Evolutionary conservation across 2,113 vertebrate species (phyloP), one percentile per base, ranked within the genome.

Genomic region (Syngnathus scovelli): DNA sequence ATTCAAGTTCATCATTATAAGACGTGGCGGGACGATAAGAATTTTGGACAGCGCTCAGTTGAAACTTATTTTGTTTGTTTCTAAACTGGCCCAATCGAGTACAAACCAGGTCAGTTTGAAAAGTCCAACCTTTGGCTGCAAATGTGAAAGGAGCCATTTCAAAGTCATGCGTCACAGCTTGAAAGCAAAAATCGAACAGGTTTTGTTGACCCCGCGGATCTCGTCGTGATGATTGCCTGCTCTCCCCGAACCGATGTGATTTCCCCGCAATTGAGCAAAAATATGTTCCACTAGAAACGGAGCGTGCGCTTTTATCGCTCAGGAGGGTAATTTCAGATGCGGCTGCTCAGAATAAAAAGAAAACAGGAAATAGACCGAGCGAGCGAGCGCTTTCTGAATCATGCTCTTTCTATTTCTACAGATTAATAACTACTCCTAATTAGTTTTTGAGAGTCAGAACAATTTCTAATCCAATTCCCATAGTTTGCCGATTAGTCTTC

Each of bases 401-500:
- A 21, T 56, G 64, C 65, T 51, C 59, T 3, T 65, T 64, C 63
- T 12, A 51, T 65, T 10, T 18, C 56, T 39, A 21, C 39, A 61
- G 48, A 43, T 43, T 37, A 48, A 48, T 7, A 38, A 56, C 27
- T 56, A 21, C 44, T 66, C 44, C 67, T 56, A 38, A 46, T 37
- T 19, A 70, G 39, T 36, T 21, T 67, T 21, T 55, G 37, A 48
- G 60, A 64, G 44, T 61, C 63, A 38, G 33, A 37, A 51, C 63
- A 65, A 51, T 51, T 65, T 65, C 46, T 51, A 65, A 51, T 65
- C 46, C 63, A 65, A 65, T 65, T n/a, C 46, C 33, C 63, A 38
- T 51, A 51, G 33, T 65, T 65, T 65, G 46, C 44, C 33, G 15
- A 75, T 70, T 41, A 56, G 56, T 66, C 21, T 41, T 51, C 65